Conservation (phyloP, 2,888 invertebrate genomes). For the Mamestra brassicae region DNA sequence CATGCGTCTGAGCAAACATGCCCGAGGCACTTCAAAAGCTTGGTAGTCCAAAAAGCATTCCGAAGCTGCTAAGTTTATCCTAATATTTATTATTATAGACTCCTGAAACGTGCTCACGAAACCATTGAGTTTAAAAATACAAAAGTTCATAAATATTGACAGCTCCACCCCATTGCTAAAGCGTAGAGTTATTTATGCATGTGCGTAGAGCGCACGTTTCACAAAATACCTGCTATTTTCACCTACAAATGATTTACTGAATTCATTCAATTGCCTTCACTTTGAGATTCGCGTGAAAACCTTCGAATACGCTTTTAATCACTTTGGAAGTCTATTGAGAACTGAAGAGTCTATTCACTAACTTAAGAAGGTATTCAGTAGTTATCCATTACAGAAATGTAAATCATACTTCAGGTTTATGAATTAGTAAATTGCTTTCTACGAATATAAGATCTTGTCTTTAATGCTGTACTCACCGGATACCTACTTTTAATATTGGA, state of each 20-base stretch:
- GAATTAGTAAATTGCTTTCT: slow-evolving; percentile 36
- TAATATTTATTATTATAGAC: slow-evolving; percentile 23
- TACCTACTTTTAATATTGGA: neutral
- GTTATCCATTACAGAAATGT: slow-evolving; percentile 17
- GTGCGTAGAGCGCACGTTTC: slow-evolving; percentile 12
- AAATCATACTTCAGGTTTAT: slow-evolving; percentile 8
- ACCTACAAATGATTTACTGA: slow-evolving; percentile 18
- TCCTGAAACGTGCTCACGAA: slow-evolving; percentile 13
- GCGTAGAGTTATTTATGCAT: slow-evolving; percentile 33
- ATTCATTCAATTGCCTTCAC: slow-evolving; percentile 33
- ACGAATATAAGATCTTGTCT: neutral
- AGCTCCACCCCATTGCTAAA: slow-evolving; percentile 30
- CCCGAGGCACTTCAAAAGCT: neutral
- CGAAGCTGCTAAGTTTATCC: neutral
- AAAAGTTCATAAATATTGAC: slow-evolving; percentile 52
- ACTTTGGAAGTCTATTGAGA: slow-evolving; percentile 38
- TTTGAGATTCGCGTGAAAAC: slow-evolving; percentile 3
- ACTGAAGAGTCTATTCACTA: slow-evolving; percentile 19
- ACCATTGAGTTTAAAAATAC: slow-evolving; percentile 43
- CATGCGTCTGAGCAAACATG: neutral
- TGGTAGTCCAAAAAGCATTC: neutral
- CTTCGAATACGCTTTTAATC: slow-evolving; percentile 30
- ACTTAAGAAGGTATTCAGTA: slow-evolving; percentile 30
- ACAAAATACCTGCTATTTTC: slow-evolving; percentile 19
- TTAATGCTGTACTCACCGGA: neutral